These are phyloP conservation scores for Amiota mariae DNA, from an alignment of 2,888 invertebrate genomes.

Conservation along the genomic window DNA sequence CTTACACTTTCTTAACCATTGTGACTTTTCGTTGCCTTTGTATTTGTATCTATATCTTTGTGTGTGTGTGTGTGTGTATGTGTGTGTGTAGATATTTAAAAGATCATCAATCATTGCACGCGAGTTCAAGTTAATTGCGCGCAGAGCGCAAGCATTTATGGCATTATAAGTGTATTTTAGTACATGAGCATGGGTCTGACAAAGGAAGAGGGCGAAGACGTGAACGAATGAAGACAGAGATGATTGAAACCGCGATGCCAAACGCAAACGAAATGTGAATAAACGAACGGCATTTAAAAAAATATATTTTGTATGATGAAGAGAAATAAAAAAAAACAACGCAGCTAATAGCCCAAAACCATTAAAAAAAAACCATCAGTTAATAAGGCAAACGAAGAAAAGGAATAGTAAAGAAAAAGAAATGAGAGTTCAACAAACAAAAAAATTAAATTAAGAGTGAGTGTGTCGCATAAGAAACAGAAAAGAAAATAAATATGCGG, in stretches of 20 bases:
- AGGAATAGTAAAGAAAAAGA: not conserved
- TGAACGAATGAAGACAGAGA: constrained; percentile 34
- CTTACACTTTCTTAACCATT: too few species aligned
- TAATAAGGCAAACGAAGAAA: not conserved
- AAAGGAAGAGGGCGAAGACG: constrained; percentile 3
- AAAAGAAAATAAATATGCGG: not conserved
- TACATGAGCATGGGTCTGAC: constrained; percentile 8
- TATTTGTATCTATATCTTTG: not conserved
- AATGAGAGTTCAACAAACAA: not conserved
- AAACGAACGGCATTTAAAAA: constrained; percentile 26
- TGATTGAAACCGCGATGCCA: constrained; percentile 48
- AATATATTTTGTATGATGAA: constrained; percentile 23
- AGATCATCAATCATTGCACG: constrained; percentile 68
- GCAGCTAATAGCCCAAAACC: constrained; percentile 14
- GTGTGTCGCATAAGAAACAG: too few species aligned
- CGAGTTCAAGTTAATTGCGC: constrained; percentile 61
- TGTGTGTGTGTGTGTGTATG: not conserved
- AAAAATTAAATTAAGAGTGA: too few species aligned
- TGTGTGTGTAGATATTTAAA: constrained; percentile 59
- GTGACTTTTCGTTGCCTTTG: not conserved
- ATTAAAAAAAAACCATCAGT: not conserved
- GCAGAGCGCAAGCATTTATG: constrained; percentile 33
- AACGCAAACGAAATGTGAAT: constrained; percentile 44
- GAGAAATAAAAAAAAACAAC: constrained; percentile 6
- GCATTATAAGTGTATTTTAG: not conserved